Percentiles rank a stretch among this genome's conserved stretches.
These are phyloP conservation scores for Corythoichthys haematopterus DNA, from an alignment of 2,113 vertebrate genomes.

Conservation along the genomic window DNA sequence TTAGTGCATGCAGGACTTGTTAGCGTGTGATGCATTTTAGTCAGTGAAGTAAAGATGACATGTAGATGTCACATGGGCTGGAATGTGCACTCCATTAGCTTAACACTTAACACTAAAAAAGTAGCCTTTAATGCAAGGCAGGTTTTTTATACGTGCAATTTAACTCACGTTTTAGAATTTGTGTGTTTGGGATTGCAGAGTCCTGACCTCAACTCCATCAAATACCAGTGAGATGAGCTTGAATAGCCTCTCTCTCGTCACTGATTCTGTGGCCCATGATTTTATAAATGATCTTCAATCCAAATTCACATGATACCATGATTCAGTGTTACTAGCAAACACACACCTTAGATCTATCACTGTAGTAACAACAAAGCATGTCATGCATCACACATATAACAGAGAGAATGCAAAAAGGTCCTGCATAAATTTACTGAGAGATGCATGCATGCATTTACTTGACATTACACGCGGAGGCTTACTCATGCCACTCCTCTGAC, in stretches of 20 bases:
- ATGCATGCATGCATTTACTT: slow-evolving; percentile 36
- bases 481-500: slow-evolving; percentile 42
- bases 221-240: neutral
- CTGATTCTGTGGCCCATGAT: neutral
- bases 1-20: slow-evolving; percentile 18
- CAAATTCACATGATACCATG: neutral
- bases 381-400: slow-evolving; percentile 27
- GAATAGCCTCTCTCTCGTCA: neutral
- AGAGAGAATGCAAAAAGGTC: slow-evolving; percentile 7
- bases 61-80: slow-evolving; percentile 12
- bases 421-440: slow-evolving; percentile 31
- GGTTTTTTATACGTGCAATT: neutral
- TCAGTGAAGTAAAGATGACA: slow-evolving; percentile 24
- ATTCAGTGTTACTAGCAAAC: neutral
- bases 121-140: neutral
- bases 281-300: neutral
- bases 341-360: slow-evolving; percentile 5
- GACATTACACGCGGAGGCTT: slow-evolving; percentile 41
- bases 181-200: neutral
- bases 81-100: neutral
- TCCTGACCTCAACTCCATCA: neutral
- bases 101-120: neutral
- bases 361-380: slow-evolving; percentile 5
- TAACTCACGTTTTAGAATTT: neutral
- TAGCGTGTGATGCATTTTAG: slow-evolving; percentile 25